Base-by-base conservation (phyloP, 2,888 invertebrate species). In the Ferrisia virgata region DNA sequence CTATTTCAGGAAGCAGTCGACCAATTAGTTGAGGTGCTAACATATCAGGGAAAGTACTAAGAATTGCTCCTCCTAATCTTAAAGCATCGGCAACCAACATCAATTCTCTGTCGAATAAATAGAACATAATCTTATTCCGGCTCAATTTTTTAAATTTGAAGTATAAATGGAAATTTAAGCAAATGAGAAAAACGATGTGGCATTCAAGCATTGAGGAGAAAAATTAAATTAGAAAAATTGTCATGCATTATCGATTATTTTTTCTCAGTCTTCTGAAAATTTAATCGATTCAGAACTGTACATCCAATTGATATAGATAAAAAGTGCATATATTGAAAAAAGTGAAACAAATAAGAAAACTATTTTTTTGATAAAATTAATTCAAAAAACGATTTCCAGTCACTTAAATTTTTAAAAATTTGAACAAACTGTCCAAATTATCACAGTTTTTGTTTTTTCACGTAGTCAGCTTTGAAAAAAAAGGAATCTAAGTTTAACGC, bases 41-140 rank as follows among this genome's bases (percentile, higher is more conserved):
- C 98, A 99, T 99, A 88, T 97, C 94, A 0, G 99, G 97, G 88
- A 97, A 95, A 78, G 93, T 92, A 18, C 95, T 94, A 25, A 98
- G 90, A 86, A 98, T 96, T 0, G 98, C 98, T 0, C 98, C 97
- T 0, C 98, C 98, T 9, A 99, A 91, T 76, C 98, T 92, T 2
- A 98, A 89, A 0, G 97, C 97, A 88, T 98, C 98, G 0, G 97
- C 97, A 1, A 98, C 96, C 64, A 98, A 89, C 92, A 95, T 94
- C 5, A 97, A 90, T 88, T 98, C 97, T 87, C 95, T 94, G 87
- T 25, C 89, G 33, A 72, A 25, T 8, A 8, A 36, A 36, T 6
- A 36, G 36, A 36, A 36, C 3, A 36, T 8, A 4, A 36, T 36
- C 36, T 6, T 6, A 8, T 36, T 36, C 8, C 8, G 36, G 36